Evolutionary conservation across 2,797 vertebrate genomes (phyloP), one percentile per base, ranked within the genome.

Genomic region (Tachyglossus aculeatus): DNA sequence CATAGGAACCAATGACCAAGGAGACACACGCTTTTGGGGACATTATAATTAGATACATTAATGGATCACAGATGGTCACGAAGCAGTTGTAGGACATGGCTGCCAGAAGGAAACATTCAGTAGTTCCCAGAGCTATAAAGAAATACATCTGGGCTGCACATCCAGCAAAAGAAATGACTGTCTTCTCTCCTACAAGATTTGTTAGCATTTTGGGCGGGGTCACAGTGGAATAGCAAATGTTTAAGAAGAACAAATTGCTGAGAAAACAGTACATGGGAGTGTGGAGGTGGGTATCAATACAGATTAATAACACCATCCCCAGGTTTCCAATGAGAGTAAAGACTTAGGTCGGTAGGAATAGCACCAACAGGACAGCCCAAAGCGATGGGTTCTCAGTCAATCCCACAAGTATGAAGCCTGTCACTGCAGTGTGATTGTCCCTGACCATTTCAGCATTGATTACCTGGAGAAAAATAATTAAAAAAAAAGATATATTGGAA

Each of bases 251-350:
- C 22, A 85, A 34, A 4, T 34, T 57, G 22, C 41, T 44, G 4
- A 75, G 48, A 82, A 66, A n/a, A 18, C 58, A 73, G 33, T 79
- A 70, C 76, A 82, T 82, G 36, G 72, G 72, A 3, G 16, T 63
- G 27, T 51, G 52, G 14, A 82, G 80, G 15, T 36, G 31, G 13
- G 33, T 40, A n/a, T n/a, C n/a, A n/a, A n/a, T n/a, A n/a, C n/a
- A n/a, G n/a, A n/a, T n/a, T n/a, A n/a, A n/a, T n/a, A n/a, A n/a
- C n/a, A n/a, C n/a, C n/a, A 13, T 59, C 62, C n/a, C n/a, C n/a
- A n/a, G n/a, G n/a, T n/a, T n/a, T n/a, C n/a, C n/a, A n/a, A n/a
- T n/a, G n/a, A n/a, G n/a, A n/a, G n/a, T n/a, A n/a, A n/a, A n/a
- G n/a, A n/a, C n/a, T n/a, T n/a, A n/a, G n/a, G n/a, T n/a, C n/a